phyloP scores from a whole-genome alignment of 2,888 invertebrate species.

The Ischnus inquisitorius region DNA sequence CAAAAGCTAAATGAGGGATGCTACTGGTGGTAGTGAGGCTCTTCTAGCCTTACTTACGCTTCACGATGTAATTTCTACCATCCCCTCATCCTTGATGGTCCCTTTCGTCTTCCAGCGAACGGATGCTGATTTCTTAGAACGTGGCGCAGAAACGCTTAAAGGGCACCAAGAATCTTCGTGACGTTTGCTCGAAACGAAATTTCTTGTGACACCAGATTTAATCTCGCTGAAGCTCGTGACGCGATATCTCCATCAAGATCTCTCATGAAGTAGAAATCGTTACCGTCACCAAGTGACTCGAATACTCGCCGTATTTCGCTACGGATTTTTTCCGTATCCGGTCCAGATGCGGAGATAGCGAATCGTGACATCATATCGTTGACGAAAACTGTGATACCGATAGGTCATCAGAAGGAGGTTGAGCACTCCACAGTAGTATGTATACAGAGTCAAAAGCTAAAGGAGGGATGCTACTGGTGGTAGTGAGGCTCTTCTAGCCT shows the following conservation, averaged over 20 bases:
- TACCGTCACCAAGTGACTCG: background rate
- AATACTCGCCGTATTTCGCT: too few relatives aligned
- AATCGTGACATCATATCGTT: too few relatives aligned
- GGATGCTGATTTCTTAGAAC: conserved; percentile 16
- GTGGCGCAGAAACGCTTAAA: background rate
- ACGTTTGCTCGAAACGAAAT: background rate
- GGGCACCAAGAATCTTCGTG: background rate
- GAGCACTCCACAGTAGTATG: background rate
- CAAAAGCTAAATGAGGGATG: background rate
- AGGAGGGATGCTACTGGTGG: conserved; percentile 4
- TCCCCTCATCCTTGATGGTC: background rate
- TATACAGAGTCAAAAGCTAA: conserved; percentile 8
- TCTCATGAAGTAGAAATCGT: background rate
- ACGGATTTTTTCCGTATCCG: too few relatives aligned
- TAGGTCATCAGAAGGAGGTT: conserved; percentile 13
- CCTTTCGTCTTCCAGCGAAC: conserved; percentile 5
- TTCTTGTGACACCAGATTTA: background rate
- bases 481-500: background rate
- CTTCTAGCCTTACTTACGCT: conserved; percentile 17
- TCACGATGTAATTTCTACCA: conserved; percentile 21
- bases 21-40: background rate
- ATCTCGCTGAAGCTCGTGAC: background rate
- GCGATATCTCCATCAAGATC: background rate
- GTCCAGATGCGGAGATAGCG: too few relatives aligned
- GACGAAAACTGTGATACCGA: too few relatives aligned